phyloP scores from a whole-genome alignment of 2,797 vertebrate species.

The Carcharodon carcharias region DNA sequence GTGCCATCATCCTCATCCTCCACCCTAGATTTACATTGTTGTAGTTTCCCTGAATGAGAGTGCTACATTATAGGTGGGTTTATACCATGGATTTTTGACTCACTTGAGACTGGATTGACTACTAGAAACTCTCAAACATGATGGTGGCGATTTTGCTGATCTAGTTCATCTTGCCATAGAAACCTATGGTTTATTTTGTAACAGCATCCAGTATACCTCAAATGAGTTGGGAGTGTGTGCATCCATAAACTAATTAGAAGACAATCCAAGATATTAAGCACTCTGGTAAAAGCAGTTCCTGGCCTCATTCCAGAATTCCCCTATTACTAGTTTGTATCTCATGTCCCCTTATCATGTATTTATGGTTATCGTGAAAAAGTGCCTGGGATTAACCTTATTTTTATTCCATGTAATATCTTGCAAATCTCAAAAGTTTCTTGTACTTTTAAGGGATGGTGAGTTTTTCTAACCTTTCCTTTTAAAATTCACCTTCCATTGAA shows the following conservation, averaged over 20 bases:
- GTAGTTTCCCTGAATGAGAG: background rate
- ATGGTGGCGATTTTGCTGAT: background rate
- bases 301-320: background rate
- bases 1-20: background rate
- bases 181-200: background rate
- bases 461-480: background rate
- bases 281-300: background rate
- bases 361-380: background rate
- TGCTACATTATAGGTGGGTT: background rate
- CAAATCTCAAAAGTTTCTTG: background rate
- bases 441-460: background rate
- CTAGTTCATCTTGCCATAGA: no score
- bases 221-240: background rate
- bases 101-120: background rate
- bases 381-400: background rate
- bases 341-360: background rate
- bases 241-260: background rate
- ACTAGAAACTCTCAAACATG: background rate
- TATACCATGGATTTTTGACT: background rate
- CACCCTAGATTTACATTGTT: background rate
- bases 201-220: background rate
- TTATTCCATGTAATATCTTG: background rate
- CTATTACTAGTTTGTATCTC: background rate
- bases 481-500: background rate
- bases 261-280: background rate